A percentile compares a stretch with the other conserved stretches of the same genome.
phyloP scores from a whole-genome alignment of 2,113 vertebrate species.

The Abramis brama region DNA sequence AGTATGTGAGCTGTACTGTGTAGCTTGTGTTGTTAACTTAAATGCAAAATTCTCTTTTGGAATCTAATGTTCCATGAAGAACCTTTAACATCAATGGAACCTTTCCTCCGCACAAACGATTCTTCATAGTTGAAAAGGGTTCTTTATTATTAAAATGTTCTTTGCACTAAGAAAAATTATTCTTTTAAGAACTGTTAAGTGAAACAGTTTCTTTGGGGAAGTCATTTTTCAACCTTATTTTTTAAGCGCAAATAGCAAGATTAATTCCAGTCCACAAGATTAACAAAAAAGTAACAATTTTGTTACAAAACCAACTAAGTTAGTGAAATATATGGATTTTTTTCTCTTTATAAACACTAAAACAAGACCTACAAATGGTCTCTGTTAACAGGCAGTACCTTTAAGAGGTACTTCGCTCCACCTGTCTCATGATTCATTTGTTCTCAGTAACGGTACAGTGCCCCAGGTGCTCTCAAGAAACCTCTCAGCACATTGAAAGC shows the following conservation, averaged over 20 bases:
- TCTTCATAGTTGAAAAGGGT: too few species aligned
- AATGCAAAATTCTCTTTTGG: neutral
- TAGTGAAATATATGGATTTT: neutral
- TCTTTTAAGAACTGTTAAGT: neutral
- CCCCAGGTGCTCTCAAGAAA: slow-evolving; percentile 42
- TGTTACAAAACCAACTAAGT: too few species aligned
- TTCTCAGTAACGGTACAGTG: slow-evolving; percentile 53
- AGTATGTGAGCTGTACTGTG: neutral
- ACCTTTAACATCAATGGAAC: neutral
- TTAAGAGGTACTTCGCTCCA: slow-evolving; percentile 11
- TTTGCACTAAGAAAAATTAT: neutral
- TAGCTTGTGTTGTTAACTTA: neutral
- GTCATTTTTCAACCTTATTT: too few species aligned
- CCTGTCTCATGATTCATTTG: slow-evolving; percentile 51
- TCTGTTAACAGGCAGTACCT: neutral
- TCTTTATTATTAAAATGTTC: too few species aligned
- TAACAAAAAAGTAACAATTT: too few species aligned
- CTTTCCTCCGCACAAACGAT: neutral
- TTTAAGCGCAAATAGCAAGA: too few species aligned
- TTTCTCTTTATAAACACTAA: neutral
- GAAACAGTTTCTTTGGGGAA: too few species aligned
- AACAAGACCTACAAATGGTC: neutral
- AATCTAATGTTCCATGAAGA: neutral
- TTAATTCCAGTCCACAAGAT: too few species aligned
- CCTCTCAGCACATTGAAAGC: slow-evolving; percentile 60